Conservation (phyloP, 2,797 vertebrate genomes). For the Fistularia tabacaria region DNA sequence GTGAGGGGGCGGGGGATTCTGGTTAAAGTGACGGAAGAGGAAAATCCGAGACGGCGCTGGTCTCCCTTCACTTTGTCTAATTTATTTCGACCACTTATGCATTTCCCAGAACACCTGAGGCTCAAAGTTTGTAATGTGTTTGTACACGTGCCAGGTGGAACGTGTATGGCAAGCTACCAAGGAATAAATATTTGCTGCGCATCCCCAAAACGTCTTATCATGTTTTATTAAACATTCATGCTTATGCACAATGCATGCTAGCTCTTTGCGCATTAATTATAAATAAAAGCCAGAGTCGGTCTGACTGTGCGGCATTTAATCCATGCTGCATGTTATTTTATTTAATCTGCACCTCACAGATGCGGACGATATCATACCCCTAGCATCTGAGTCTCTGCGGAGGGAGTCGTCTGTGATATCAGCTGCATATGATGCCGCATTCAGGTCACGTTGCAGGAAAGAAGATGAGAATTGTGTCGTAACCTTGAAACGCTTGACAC, state of each 20-base stretch:
- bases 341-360: slow-evolving; percentile 31
- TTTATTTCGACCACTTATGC: slow-evolving; percentile 23
- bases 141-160: slow-evolving; percentile 21
- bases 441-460: slow-evolving; percentile 2
- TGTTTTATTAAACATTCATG: slow-evolving; percentile 50
- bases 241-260: slow-evolving; percentile 39
- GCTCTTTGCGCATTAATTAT: slow-evolving; percentile 43
- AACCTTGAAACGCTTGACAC: not conserved
- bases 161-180: slow-evolving; percentile 15
- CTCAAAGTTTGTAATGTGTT: slow-evolving; percentile 23
- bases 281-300: slow-evolving; percentile 24
- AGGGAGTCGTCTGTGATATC: slow-evolving; percentile 4
- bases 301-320: slow-evolving; percentile 21
- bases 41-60: not conserved
- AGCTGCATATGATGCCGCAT: slow-evolving; percentile 1
- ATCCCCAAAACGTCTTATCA: slow-evolving; percentile 4
- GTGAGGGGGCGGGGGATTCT: not conserved
- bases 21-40: not conserved
- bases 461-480: not conserved
- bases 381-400: slow-evolving; percentile 10
- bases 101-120: slow-evolving; percentile 21
- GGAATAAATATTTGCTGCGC: slow-evolving; percentile 37
- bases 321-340: slow-evolving; percentile 12
- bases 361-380: slow-evolving; percentile 11
- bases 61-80: not conserved